Percentiles rank a stretch among this genome's conserved stretches.
Evolutionary conservation across 2,113 vertebrate species (phyloP).

Genomic region (Macquaria australasica): DNA sequence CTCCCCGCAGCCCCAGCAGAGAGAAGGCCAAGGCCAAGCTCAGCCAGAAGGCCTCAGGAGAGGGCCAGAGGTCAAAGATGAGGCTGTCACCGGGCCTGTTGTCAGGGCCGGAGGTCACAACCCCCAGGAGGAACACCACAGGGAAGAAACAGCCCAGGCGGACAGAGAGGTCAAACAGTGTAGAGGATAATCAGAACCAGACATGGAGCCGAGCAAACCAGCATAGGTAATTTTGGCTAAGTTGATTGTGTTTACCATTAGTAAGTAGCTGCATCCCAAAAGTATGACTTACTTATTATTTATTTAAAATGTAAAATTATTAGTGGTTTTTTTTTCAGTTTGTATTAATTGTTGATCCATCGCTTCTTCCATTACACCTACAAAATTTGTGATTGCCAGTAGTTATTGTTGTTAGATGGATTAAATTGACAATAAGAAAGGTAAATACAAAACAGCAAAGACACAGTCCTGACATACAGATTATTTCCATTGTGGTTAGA

Average conservation of each 20-base stretch:
- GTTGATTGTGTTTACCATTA: not conserved
- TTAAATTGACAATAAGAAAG: too few relatives aligned
- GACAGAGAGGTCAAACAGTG: constrained; percentile 89
- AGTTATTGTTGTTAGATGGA: too few relatives aligned
- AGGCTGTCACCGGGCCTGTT: constrained; percentile 88
- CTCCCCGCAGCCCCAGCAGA: constrained; percentile 85
- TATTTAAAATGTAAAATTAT: not conserved
- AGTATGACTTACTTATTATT: too few relatives aligned
- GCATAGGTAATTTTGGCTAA: constrained; percentile 63
- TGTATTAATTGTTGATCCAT: not conserved
- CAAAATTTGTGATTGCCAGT: too few relatives aligned
- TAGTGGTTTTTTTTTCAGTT: not conserved
- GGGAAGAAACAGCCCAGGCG: constrained; percentile 94
- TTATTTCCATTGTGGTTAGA: too few relatives aligned
- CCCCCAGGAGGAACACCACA: constrained; percentile 87
- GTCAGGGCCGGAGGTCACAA: constrained; percentile 82
- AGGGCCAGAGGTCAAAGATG: constrained; percentile 91
- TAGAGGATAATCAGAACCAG: constrained; percentile 84
- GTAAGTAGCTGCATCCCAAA: not conserved
- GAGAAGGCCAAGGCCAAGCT: constrained; percentile 93
- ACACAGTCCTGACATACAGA: too few relatives aligned
- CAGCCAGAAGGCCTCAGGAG: constrained; percentile 89
- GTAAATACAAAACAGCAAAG: too few relatives aligned
- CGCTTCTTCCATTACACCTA: not conserved
- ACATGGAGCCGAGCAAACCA: constrained; percentile 74